Conservation (phyloP, 2,888 invertebrate genomes). For the Congeria kusceri region DNA sequence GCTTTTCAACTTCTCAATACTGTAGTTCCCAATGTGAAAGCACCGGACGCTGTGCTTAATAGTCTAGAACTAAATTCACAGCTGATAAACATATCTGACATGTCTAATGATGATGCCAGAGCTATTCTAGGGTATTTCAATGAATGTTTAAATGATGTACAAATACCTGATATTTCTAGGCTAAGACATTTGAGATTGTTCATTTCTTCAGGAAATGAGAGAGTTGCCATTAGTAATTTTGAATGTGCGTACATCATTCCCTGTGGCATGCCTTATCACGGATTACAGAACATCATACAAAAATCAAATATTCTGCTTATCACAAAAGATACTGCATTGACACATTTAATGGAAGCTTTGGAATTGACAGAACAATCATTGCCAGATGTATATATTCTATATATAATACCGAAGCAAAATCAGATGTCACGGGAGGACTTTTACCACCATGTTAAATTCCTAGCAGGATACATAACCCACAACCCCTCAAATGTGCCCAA, state of each 20-base stretch:
- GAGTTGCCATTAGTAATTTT: background rate
- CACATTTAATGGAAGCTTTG: background rate
- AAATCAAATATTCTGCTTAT: background rate
- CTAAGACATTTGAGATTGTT: no score
- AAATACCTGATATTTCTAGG: no score
- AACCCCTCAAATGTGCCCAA: no score
- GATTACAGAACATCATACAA: background rate
- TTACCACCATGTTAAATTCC: slow-evolving; percentile 37
- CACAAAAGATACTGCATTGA: background rate
- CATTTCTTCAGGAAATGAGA: background rate
- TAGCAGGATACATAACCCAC: slow-evolving; percentile 39
- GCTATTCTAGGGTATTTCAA: slow-evolving; percentile 25
- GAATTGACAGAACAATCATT: background rate
- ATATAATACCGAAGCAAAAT: slow-evolving; percentile 43
- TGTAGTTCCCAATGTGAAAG: slow-evolving; percentile 7
- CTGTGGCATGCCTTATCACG: background rate
- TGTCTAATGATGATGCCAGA: slow-evolving; percentile 2
- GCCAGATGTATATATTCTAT: slow-evolving; percentile 42
- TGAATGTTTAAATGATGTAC: background rate
- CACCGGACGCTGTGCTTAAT: slow-evolving; percentile 5
- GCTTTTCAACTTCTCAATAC: background rate
- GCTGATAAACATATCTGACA: background rate
- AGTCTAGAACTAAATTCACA: slow-evolving; percentile 29
- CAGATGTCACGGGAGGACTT: slow-evolving; percentile 34
- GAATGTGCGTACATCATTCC: background rate